Evolutionary conservation across 2,797 vertebrate species (phyloP).

Genomic region (Atherinosoma microstoma): DNA sequence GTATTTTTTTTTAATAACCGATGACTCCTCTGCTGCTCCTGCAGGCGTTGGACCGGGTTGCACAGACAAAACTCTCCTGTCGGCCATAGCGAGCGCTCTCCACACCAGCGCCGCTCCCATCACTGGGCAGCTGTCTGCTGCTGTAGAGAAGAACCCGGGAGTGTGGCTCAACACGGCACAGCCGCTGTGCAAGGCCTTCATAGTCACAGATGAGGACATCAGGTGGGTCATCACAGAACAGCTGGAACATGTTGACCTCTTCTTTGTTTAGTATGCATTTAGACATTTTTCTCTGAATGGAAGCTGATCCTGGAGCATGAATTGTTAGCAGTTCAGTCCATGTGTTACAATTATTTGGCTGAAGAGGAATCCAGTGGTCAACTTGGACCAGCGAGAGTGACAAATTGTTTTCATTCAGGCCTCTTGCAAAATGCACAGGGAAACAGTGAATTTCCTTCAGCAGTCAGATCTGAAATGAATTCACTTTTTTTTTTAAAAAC

Average conservation of each 20-base stretch:
- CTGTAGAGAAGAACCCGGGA: constrained; percentile 97
- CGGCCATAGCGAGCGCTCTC: constrained; percentile 95
- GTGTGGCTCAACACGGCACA: constrained; percentile 98
- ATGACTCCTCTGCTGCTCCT: neutral
- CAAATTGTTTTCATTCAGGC: too few species aligned
- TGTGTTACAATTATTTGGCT: too few species aligned
- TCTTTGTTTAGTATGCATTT: neutral
- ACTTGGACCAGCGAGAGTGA: too few species aligned
- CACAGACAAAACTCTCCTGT: constrained; percentile 95
- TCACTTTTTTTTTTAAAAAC: neutral
- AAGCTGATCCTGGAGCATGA: too few species aligned
- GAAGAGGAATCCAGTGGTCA: too few species aligned
- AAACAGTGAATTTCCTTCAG: neutral
- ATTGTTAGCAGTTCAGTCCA: too few species aligned
- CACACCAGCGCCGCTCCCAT: constrained; percentile 97
- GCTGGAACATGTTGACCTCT: neutral
- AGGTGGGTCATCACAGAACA: constrained; percentile 78
- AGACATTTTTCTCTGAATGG: neutral
- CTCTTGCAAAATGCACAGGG: neutral
- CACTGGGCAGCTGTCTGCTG: constrained; percentile 96
- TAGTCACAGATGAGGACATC: constrained; percentile 98
- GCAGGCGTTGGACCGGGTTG: constrained; percentile 95
- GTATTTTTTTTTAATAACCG: neutral
- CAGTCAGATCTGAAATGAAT: neutral
- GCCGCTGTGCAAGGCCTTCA: constrained; percentile 97